phyloP scores from a whole-genome alignment of 2,797 vertebrate species.

The Esox masquinongy region DNA sequence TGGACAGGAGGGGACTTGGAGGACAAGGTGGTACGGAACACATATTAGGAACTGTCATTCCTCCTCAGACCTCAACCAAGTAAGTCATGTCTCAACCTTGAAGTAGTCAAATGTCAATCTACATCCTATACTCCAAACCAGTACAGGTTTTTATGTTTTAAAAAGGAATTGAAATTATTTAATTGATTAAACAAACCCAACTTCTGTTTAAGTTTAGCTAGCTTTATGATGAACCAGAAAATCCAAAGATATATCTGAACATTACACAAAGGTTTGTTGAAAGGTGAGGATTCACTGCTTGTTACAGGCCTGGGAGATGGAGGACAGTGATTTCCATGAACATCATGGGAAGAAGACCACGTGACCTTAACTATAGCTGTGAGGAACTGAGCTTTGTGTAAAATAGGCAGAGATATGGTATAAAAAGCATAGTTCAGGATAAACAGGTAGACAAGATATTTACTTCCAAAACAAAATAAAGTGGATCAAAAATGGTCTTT shows the following conservation, averaged over 20 bases:
- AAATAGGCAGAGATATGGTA: too few relatives aligned
- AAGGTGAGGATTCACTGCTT: neutral
- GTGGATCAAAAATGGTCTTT: too few relatives aligned
- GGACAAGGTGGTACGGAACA: constrained; percentile 35
- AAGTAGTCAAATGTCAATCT: neutral
- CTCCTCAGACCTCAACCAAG: neutral
- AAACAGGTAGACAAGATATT: too few relatives aligned
- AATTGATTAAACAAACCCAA: too few relatives aligned
- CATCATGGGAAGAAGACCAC: constrained; percentile 50
- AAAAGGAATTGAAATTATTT: too few relatives aligned
- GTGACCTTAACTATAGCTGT: constrained; percentile 28
- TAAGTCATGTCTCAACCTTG: neutral
- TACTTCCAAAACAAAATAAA: too few relatives aligned
- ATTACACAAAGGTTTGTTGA: too few relatives aligned
- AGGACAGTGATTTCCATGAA: constrained; percentile 47
- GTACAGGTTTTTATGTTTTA: neutral
- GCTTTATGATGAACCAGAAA: neutral
- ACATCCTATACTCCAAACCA: neutral
- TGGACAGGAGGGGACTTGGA: constrained; percentile 58
- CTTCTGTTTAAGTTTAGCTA: too few relatives aligned
- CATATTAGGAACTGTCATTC: neutral
- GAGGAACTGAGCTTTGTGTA: constrained; percentile 38
- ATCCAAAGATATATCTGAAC: too few relatives aligned
- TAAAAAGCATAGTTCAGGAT: too few relatives aligned
- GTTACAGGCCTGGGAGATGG: constrained; percentile 37